Base-by-base conservation (phyloP, 2,113 vertebrate genomes). In the Anseranas semipalmata region DNA sequence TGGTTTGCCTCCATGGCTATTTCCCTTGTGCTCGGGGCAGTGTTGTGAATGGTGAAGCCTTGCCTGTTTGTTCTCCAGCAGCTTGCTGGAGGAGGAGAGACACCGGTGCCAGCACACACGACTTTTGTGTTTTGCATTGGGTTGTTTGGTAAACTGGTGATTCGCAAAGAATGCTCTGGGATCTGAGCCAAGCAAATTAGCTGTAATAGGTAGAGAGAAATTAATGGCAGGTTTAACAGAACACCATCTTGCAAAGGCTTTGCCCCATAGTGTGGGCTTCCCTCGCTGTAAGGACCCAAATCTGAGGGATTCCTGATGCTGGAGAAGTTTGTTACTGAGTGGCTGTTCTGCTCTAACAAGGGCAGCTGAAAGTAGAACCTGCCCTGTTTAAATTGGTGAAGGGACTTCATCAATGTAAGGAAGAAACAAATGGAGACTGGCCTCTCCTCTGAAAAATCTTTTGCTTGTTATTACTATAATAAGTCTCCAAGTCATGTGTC, bases 401-500 rank as follows among this genome's bases (percentile, higher is more conserved):
- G 58, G 76, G 79, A 48, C 45, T 76, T 89, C 41, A 25, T 32
- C 73, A 32, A 12, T 8, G 7, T 66, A 32, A 93, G 77, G 83
- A 46, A 65, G 74, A 79, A 82, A 63, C 70, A 50, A 62, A 9
- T 46, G 85, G 68, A 85, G 73, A 81, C 68, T 3, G 1, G 68
- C 70, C 84, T 91, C 86, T 89, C 53, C 48, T 89, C 86, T 79
- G 89, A 89, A 68, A 33, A 74, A 48, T 37, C 56, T 83, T 53
- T 75, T 68, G 70, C 95, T 89, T 91, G 90, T 70, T 89, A 82
- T 41, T 90, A 84, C 92, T 96, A 85, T 91, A 93, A 89, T 82
- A 89, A 95, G 89, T 91, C 86, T 96, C 84, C 56, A 66, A 94
- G 94, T 96, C 96, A 95, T 94, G 95, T 87, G 96, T 91, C 92